Evolutionary conservation across 1,140 invertebrate genomes (phyloP), one percentile per base, ranked within the genome.

Genomic region (Drosophila quadrilineata): DNA sequence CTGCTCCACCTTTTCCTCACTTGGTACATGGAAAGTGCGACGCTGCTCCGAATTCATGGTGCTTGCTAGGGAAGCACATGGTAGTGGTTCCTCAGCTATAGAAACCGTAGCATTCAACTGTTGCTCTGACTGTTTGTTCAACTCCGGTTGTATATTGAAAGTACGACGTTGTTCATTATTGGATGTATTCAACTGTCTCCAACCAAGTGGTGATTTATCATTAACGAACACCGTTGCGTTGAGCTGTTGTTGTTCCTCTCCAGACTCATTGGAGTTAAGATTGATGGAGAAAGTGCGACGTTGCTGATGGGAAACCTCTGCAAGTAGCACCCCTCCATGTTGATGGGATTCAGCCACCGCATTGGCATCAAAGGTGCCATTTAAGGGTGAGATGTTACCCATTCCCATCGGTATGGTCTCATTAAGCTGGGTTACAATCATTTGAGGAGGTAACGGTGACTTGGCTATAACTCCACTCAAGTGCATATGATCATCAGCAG

Each of bases 1-100:
- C n/a, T n/a, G n/a, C n/a, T n/a, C n/a, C n/a, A 62, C 14, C 2
- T 33, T 56, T 31, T 75, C 66, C 38, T 79, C 79, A 9, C 28
- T 2, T 45, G 33, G 9, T 70, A 38, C 12, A 69, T 1, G 19
- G 22, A 79, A 73, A 1, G 75, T 79, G 24, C 58, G 70, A n/a
- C n/a, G n/a, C n/a, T n/a, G n/a, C n/a, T n/a, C n/a, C n/a, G n/a
- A n/a, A n/a, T n/a, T n/a, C n/a, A n/a, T n/a, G n/a, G n/a, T n/a
- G n/a, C n/a, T n/a, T n/a, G n/a, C n/a, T n/a, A n/a, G n/a, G n/a
- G n/a, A n/a, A n/a, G n/a, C n/a, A n/a, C n/a, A n/a, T n/a, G n/a
- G n/a, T n/a, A n/a, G n/a, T n/a, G n/a, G n/a, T n/a, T n/a, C n/a
- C n/a, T n/a, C n/a, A n/a, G n/a, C n/a, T n/a, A n/a, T n/a, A n/a